phyloP scores from a whole-genome alignment of 64 coral and sea anemone species.

The Anthopleura sola region DNA sequence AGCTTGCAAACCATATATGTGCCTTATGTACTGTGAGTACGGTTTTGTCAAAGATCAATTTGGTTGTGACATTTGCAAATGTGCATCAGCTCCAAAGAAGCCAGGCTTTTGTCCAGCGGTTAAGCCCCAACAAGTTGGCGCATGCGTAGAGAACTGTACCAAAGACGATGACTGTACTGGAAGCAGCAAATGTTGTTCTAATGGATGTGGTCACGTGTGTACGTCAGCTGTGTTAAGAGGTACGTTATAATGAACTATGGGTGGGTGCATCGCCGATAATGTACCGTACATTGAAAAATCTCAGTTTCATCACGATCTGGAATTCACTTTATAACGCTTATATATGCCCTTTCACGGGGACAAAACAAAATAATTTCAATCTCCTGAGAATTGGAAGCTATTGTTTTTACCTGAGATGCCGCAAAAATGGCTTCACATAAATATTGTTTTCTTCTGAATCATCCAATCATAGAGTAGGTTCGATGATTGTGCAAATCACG shows the following conservation, averaged over 20 bases:
- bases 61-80: constrained; percentile 61
- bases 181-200: constrained; percentile 62
- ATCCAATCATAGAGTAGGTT: neutral
- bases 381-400: too few species aligned
- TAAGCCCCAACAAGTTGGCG: neutral
- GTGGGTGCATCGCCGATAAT: neutral
- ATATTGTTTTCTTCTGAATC: neutral
- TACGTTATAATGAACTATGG: neutral
- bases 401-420: too few species aligned
- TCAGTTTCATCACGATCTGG: too few species aligned
- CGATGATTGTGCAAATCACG: neutral
- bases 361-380: too few species aligned
- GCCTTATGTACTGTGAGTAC: constrained; percentile 76
- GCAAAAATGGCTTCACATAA: neutral
- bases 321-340: too few species aligned
- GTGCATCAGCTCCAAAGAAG: constrained; percentile 27
- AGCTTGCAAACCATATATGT: constrained; percentile 67
- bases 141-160: constrained; percentile 28
- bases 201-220: constrained; percentile 44
- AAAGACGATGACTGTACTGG: constrained; percentile 51
- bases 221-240: constrained; percentile 54
- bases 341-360: too few species aligned
- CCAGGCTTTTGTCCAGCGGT: constrained; percentile 52
- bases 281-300: too few species aligned
- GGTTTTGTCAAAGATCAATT: constrained; percentile 65